A percentile compares a stretch with the other conserved stretches of the same genome.
These are phyloP conservation scores for Macrosteles quadrilineatus DNA, from an alignment of 1,140 invertebrate species.

Conservation along the genomic window DNA sequence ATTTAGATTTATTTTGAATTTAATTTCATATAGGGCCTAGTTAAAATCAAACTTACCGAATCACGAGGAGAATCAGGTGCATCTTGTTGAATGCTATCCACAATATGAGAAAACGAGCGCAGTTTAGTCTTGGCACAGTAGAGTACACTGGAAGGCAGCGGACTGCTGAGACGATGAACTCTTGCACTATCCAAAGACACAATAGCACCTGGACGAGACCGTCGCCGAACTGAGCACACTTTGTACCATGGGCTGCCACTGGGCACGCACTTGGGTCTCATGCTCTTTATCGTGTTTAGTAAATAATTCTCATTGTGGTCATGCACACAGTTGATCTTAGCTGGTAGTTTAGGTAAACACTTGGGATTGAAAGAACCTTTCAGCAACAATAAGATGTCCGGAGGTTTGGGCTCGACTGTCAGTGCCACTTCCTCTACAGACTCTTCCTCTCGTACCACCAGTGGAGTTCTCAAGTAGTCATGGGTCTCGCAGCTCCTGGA, in stretches of 20 bases:
- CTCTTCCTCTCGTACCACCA: background rate
- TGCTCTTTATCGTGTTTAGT: background rate
- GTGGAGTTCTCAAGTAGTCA: background rate
- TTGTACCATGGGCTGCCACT: background rate
- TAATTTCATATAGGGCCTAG: too few species aligned
- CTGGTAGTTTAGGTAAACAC: background rate
- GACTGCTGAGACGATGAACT: background rate
- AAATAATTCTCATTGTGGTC: background rate
- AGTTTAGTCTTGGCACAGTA: constrained; percentile 35
- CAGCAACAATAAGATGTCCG: background rate
- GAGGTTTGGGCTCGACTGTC: background rate
- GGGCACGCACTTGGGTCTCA: background rate
- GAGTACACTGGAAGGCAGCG: constrained; percentile 29
- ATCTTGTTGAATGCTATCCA: constrained; percentile 14
- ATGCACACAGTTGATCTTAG: background rate
- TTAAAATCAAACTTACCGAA: constrained; percentile 17
- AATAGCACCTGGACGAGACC: background rate
- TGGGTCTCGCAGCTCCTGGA: constrained; percentile 1
- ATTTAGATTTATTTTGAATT: too few species aligned
- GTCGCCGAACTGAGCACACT: constrained; percentile 8
- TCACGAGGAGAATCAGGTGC: background rate
- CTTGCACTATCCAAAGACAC: background rate
- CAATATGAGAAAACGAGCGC: constrained; percentile 38
- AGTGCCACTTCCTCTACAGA: background rate
- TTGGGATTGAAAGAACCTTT: constrained; percentile 3